These are phyloP conservation scores for Masnerella sp. DNA, from an alignment of 2,888 invertebrate species.

Conservation along the genomic window DNA sequence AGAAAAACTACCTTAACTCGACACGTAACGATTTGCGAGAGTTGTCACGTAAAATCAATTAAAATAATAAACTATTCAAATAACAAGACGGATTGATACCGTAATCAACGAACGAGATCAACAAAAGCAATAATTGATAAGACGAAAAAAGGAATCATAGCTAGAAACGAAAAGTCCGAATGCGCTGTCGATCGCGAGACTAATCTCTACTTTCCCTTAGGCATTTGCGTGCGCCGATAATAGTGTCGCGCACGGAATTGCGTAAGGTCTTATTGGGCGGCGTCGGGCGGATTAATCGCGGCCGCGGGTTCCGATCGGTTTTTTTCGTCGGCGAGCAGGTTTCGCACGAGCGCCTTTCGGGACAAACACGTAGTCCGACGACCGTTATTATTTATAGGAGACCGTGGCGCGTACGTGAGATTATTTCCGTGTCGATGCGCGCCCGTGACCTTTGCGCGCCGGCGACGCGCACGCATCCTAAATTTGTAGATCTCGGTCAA, in stretches of 20 bases:
- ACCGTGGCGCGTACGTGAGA: constrained; percentile 49
- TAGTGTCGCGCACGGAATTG: constrained; percentile 14
- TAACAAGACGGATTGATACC: too few species aligned
- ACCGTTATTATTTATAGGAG: constrained; percentile 56
- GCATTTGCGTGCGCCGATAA: too few species aligned
- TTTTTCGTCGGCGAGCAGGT: constrained; percentile 35
- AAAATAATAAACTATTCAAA: too few species aligned
- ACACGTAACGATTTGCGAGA: too few species aligned
- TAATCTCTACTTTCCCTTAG: too few species aligned
- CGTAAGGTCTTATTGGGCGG: constrained; percentile 15
- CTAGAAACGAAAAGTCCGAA: too few species aligned
- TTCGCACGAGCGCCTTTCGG: constrained; percentile 55
- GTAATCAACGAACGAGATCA: too few species aligned
- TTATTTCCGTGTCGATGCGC: constrained; percentile 54
- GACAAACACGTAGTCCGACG: constrained; percentile 48
- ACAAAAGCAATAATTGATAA: too few species aligned
- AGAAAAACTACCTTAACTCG: too few species aligned
- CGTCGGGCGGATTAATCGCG: constrained; percentile 25
- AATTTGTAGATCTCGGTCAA: constrained; percentile 61
- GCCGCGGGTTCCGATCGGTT: constrained; percentile 21
- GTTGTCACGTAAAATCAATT: too few species aligned
- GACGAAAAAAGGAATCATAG: too few species aligned
- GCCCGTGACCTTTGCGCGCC: constrained; percentile 49
- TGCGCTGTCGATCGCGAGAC: too few species aligned
- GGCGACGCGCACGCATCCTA: constrained; percentile 41